These are phyloP conservation scores for Plemyria rubiginata DNA, from an alignment of 2,888 invertebrate species.

Conservation along the genomic window DNA sequence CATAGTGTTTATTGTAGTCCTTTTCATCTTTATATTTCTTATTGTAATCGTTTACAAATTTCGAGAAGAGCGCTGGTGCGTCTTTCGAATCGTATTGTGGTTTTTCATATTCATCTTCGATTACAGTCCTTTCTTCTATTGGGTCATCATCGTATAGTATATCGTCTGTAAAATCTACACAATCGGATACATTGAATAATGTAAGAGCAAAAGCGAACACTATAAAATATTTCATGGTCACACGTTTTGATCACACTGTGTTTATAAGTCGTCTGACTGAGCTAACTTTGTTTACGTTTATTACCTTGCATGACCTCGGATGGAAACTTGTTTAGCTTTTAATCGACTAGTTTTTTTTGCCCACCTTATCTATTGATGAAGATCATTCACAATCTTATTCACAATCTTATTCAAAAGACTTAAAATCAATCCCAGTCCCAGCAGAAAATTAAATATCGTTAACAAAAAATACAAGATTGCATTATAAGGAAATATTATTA, in stretches of 20 bases:
- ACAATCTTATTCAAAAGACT: background rate
- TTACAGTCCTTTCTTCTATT: slow-evolving; percentile 22
- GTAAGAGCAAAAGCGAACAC: slow-evolving; percentile 35
- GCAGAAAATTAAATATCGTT: background rate
- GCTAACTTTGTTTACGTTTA: slow-evolving; percentile 36
- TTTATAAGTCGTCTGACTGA: slow-evolving; percentile 40
- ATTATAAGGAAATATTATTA: background rate
- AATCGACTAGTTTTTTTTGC: slow-evolving; percentile 32
- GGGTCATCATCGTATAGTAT: slow-evolving; percentile 28
- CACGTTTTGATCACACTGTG: slow-evolving; percentile 39
- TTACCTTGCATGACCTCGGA: slow-evolving; percentile 46
- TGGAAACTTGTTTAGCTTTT: slow-evolving; percentile 44
- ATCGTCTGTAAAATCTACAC: slow-evolving; percentile 32
- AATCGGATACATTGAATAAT: slow-evolving; percentile 37
- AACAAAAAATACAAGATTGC: background rate
- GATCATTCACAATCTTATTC: background rate
- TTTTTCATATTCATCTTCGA: slow-evolving; percentile 40
- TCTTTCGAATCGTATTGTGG: slow-evolving; percentile 61
- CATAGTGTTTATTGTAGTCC: slow-evolving; percentile 55
- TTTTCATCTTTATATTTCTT: slow-evolving; percentile 58
- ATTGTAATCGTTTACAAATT: slow-evolving; percentile 55
- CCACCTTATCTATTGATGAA: slow-evolving; percentile 2
- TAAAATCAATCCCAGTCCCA: background rate
- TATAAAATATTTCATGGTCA: slow-evolving; percentile 47
- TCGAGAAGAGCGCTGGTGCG: slow-evolving; percentile 55